phyloP scores from a whole-genome alignment of 2,797 vertebrate species.

The Eupleurogrammus muticus region DNA sequence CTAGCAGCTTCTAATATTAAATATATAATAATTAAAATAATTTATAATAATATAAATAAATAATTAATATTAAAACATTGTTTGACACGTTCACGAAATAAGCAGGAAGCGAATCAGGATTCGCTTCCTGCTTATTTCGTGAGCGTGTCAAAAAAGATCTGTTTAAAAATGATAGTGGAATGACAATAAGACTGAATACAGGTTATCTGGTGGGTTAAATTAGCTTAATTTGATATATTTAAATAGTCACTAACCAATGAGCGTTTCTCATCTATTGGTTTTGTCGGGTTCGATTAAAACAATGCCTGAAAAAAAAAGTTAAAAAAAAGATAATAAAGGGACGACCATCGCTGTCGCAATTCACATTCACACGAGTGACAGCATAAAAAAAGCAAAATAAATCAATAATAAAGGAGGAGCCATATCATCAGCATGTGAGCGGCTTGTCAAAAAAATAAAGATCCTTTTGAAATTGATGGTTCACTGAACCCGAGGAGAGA shows the following conservation, averaged over 20 bases:
- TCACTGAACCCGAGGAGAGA: conserved; percentile 31
- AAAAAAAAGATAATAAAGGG: too few species aligned
- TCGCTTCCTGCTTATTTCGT: too few species aligned
- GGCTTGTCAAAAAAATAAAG: conserved; percentile 14
- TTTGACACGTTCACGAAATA: conserved; percentile 7
- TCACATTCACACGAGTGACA: too few species aligned
- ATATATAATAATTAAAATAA: too few species aligned
- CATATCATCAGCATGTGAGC: conserved; percentile 47
- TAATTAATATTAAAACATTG: neutral
- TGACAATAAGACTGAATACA: conserved; percentile 14
- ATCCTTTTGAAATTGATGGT: conserved; percentile 39
- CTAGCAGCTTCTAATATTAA: too few species aligned
- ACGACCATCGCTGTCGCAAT: too few species aligned
- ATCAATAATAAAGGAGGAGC: conserved; percentile 46
- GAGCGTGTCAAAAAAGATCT: too few species aligned
- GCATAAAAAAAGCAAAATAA: conserved; percentile 42
- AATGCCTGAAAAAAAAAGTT: too few species aligned
- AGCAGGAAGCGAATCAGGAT: conserved; percentile 14
- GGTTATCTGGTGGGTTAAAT: conserved; percentile 11
- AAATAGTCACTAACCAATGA: conserved; percentile 45
- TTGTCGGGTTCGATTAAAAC: too few species aligned
- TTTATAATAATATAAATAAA: too few species aligned
- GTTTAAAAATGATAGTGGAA: too few species aligned
- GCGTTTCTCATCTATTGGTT: too few species aligned
- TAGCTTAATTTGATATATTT: conserved; percentile 10